These are phyloP conservation scores for Aldabrachelys gigantea DNA, from an alignment of 2,113 vertebrate species.

Conservation along the genomic window DNA sequence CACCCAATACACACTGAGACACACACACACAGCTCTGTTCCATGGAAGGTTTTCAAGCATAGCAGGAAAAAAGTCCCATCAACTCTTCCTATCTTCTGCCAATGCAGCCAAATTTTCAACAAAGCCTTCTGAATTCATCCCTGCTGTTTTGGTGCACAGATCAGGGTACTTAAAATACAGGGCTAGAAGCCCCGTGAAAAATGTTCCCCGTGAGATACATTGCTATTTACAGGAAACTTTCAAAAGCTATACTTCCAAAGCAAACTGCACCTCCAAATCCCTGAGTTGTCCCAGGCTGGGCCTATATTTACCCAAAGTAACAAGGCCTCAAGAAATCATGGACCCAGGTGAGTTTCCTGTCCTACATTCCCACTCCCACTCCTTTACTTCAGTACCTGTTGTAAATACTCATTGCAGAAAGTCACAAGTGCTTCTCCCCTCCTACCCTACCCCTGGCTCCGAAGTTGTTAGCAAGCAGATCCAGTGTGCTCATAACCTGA, in stretches of 20 bases:
- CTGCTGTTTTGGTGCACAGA: neutral
- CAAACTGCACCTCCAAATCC: fast-evolving
- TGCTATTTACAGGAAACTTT: neutral
- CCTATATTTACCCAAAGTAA: neutral
- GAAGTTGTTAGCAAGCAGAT: conserved; percentile 12
- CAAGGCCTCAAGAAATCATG: neutral
- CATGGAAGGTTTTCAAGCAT: neutral
- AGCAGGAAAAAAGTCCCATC: neutral
- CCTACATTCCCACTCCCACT: neutral
- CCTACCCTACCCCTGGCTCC: neutral
- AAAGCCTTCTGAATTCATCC: neutral
- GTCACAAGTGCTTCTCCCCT: neutral
- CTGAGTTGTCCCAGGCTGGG: neutral
- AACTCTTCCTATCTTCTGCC: neutral
- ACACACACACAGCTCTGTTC: neutral
- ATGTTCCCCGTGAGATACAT: neutral
- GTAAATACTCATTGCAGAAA: neutral
- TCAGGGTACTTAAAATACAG: neutral
- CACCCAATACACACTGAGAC: neutral
- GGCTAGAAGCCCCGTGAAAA: neutral
- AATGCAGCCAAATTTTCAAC: neutral
- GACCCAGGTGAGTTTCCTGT: neutral
- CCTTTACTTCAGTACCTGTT: neutral
- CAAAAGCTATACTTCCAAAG: neutral
- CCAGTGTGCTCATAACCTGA: neutral